A percentile compares a stretch with the other conserved stretches of the same genome.
phyloP scores from a whole-genome alignment of 2,797 vertebrate genomes.

The Coilia nasus region DNA sequence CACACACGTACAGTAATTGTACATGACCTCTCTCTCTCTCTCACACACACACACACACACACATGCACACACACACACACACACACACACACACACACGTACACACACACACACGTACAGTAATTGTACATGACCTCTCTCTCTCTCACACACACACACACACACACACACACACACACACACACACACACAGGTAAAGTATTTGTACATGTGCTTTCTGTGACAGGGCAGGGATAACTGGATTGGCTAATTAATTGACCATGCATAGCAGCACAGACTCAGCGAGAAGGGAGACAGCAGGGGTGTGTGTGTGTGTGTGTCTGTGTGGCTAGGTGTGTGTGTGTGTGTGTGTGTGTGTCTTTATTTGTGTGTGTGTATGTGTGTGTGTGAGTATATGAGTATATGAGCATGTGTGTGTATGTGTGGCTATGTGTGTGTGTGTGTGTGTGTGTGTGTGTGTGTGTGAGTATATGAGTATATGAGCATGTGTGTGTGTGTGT shows the following conservation, averaged over 20 bases:
- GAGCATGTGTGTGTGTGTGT: no score
- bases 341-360: conserved; percentile 35
- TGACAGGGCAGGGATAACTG: conserved; percentile 80
- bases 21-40: no score
- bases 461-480: no score
- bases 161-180: no score
- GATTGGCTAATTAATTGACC: conserved; percentile 77
- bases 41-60: background rate
- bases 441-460: no score
- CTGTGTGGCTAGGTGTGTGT: no score
- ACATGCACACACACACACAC: background rate
- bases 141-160: no score
- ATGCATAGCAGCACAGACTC: conserved; percentile 71
- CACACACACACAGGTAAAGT: no score
- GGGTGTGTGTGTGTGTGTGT: conserved; percentile 7
- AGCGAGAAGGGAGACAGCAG: conserved; percentile 60
- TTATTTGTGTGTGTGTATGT: no score
- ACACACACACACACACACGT: background rate
- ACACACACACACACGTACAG: background rate
- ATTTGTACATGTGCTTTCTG: conserved; percentile 76
- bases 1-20: background rate
- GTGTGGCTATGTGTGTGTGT: no score
- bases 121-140: background rate
- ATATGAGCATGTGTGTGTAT: no score
- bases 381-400: no score